Conservation (phyloP, 1,140 invertebrate species). For the Goniozus legneri region DNA sequence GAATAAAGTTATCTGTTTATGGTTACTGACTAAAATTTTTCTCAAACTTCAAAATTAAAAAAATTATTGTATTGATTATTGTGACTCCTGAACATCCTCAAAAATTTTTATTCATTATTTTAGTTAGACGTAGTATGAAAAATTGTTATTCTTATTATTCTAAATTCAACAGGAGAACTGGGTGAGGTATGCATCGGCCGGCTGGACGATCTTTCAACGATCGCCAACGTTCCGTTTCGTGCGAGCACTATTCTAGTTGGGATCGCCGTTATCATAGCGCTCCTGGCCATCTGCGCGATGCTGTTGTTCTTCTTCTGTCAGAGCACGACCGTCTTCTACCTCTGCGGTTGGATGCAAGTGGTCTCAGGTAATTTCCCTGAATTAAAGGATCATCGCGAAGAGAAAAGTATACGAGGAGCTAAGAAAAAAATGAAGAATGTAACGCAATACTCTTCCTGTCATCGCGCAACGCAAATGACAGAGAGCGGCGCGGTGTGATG, state of each 20-base stretch:
- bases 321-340: constrained; percentile 88
- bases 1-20: too few species aligned
- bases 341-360: constrained; percentile 91
- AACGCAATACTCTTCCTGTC: too few species aligned
- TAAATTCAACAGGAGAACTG: constrained; percentile 55
- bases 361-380: constrained; percentile 90
- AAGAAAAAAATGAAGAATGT: too few species aligned
- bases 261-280: constrained; percentile 77
- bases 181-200: constrained; percentile 76
- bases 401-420: too few species aligned
- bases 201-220: constrained; percentile 78
- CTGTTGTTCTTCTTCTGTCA: constrained; percentile 92
- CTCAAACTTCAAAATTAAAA: too few species aligned
- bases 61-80: too few species aligned
- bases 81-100: too few species aligned
- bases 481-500: not conserved
- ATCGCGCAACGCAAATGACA: constrained; percentile 6
- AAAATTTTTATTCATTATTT: too few species aligned
- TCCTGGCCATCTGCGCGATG: constrained; percentile 83
- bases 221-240: constrained; percentile 76
- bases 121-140: too few species aligned
- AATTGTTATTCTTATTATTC: too few species aligned
- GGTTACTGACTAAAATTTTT: too few species aligned
- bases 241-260: constrained; percentile 86
- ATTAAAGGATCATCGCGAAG: too few species aligned